phyloP scores from a whole-genome alignment of 2,113 vertebrate genomes.

The Paramormyrops kingsleyae region DNA sequence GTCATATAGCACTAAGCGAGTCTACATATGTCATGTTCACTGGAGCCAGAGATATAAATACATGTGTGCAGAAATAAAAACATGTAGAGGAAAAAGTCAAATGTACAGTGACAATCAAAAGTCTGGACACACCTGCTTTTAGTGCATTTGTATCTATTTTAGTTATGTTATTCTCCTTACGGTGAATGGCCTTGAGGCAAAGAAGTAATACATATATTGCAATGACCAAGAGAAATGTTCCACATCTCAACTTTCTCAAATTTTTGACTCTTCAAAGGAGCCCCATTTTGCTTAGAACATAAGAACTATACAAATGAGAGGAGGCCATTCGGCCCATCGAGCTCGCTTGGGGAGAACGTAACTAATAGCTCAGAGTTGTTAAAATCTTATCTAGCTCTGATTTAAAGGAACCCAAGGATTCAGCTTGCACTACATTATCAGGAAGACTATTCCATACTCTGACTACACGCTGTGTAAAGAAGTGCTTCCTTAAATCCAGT shows the following conservation, averaged over 20 bases:
- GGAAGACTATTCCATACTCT: too few relatives aligned
- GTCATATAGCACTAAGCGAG: neutral
- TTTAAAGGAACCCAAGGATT: too few relatives aligned
- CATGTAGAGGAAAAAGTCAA: neutral
- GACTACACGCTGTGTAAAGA: too few relatives aligned
- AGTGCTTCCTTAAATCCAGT: too few relatives aligned
- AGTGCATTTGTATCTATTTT: neutral
- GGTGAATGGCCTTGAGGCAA: neutral
- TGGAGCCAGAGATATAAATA: neutral
- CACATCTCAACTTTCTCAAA: neutral
- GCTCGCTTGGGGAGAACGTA: too few relatives aligned
- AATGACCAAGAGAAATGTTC: neutral
- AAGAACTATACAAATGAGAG: too few relatives aligned
- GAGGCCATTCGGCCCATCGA: too few relatives aligned
- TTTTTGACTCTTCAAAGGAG: neutral
- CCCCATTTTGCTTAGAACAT: neutral
- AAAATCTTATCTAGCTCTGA: too few relatives aligned
- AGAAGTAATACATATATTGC: neutral
- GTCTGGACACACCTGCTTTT: neutral
- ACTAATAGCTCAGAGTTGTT: too few relatives aligned
- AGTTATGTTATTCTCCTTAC: neutral
- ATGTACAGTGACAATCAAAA: neutral
- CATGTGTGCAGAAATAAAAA: neutral
- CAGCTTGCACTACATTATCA: too few relatives aligned
- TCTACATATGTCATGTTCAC: neutral